phyloP scores from a whole-genome alignment of 2,797 vertebrate species.

The Chloroceryle amazona region DNA sequence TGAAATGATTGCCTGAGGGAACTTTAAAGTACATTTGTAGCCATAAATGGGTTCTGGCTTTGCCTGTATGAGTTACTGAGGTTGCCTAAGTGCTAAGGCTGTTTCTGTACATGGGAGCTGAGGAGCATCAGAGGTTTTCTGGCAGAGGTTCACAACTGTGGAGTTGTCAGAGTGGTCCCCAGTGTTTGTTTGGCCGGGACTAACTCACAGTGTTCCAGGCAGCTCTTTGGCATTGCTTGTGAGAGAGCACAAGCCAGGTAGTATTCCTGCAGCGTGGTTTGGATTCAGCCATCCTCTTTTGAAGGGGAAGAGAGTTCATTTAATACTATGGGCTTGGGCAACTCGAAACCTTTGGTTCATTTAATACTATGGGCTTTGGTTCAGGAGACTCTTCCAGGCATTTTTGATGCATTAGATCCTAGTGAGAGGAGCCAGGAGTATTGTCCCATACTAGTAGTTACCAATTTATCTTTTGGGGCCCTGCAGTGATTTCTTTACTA shows the following conservation, averaged over 20 bases:
- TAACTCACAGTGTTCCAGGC: background rate
- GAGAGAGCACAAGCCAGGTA: background rate
- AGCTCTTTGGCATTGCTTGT: background rate
- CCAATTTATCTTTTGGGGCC: background rate
- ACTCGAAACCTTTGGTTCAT: background rate
- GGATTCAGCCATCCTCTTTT: background rate
- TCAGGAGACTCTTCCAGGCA: background rate
- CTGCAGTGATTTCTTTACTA: background rate
- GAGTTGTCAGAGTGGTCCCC: background rate
- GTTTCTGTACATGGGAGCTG: background rate
- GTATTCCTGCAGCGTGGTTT: background rate
- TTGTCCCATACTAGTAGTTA: background rate
- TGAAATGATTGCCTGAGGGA: background rate
- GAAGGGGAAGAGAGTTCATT: background rate
- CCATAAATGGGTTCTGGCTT: background rate
- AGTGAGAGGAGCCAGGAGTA: background rate
- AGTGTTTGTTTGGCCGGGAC: background rate
- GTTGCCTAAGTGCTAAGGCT: background rate
- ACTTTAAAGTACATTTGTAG: background rate
- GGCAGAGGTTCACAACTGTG: background rate
- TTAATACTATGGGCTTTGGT: background rate
- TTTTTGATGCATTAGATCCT: background rate
- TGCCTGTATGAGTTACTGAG: background rate
- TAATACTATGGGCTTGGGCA: background rate
- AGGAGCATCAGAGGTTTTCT: background rate